Base-by-base conservation (phyloP, 2,888 invertebrate species). In the Diaphora mendica region DNA sequence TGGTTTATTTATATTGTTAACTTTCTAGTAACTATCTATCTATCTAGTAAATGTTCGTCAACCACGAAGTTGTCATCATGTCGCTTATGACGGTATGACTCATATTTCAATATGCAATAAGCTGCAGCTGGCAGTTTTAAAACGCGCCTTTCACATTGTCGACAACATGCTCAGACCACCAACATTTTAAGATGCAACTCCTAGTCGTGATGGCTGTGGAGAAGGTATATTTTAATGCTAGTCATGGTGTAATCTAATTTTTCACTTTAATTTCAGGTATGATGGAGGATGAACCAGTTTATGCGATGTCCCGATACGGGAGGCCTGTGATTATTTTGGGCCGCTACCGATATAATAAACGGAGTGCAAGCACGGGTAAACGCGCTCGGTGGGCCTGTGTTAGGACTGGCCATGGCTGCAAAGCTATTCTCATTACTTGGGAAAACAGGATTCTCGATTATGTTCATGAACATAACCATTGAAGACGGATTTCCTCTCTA, bases 381-480 rank as follows among this genome's bases (percentile, higher is more conserved):
- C 82, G 90, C 0, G 88, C 83, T 0, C 83, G 91, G 26, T 92
- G 92, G 92, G 85, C 90, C 3, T 92, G 92, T 72, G 88, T 81
- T 5, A 91, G 90, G 26, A 75, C 71, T n/a, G 26, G 69, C 20
- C n/a, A n/a, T 1, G 75, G 75, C 8, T 90, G 90, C 71, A 82
- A 82, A 66, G 75, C 75, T 26, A 42, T 70, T 39, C 15, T 75
- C 9, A 75, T 72, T 15, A 75, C 75, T 2, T 64, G 51, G 71
- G 51, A 75, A 17, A 42, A 72, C 33, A 62, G 15, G 44, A 75
- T 75, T 33, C 39, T 75, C 2, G 17, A 62, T 48, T 66, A 65
- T 35, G 69, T 72, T 3, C 75, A 75, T 70, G 39, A 44, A 72
- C 75, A 75, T 72, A 75, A 72, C 69, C 75, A 75, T n/a, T 75